Conservation (phyloP, 2,797 vertebrate genomes). For the Cyclura pinguis region DNA sequence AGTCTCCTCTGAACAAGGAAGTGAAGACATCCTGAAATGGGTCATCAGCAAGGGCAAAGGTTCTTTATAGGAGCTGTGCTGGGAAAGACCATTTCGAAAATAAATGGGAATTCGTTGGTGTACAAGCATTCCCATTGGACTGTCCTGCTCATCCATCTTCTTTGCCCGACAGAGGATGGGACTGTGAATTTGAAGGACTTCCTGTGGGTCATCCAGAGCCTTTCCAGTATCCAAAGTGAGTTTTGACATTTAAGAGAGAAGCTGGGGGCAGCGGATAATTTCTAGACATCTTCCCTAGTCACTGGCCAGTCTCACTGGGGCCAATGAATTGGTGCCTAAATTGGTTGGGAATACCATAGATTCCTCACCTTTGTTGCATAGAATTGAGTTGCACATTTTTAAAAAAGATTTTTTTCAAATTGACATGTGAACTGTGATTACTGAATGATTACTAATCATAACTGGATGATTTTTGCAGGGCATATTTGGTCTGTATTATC, state of each 20-base stretch:
- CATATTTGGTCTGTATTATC: not conserved
- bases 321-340: too few relatives aligned
- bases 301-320: too few relatives aligned
- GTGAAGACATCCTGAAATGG: not conserved
- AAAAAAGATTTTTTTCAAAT: not conserved
- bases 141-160: not conserved
- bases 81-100: not conserved
- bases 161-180: constrained; percentile 43
- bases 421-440: not conserved
- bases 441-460: not conserved
- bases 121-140: not conserved
- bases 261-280: not conserved
- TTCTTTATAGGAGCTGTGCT: not conserved
- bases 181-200: constrained; percentile 51
- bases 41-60: not conserved
- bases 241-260: not conserved
- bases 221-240: constrained; percentile 21
- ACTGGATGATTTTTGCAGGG: not conserved
- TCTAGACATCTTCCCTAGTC: too few relatives aligned
- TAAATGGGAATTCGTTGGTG: not conserved
- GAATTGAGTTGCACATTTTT: too few relatives aligned
- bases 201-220: constrained; percentile 12
- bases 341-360: too few relatives aligned
- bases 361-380: too few relatives aligned
- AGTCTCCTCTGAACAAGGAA: not conserved